Evolutionary conservation across 2,888 invertebrate genomes (phyloP), one percentile per base, ranked within the genome.

Genomic region (Octodonta nipae): DNA sequence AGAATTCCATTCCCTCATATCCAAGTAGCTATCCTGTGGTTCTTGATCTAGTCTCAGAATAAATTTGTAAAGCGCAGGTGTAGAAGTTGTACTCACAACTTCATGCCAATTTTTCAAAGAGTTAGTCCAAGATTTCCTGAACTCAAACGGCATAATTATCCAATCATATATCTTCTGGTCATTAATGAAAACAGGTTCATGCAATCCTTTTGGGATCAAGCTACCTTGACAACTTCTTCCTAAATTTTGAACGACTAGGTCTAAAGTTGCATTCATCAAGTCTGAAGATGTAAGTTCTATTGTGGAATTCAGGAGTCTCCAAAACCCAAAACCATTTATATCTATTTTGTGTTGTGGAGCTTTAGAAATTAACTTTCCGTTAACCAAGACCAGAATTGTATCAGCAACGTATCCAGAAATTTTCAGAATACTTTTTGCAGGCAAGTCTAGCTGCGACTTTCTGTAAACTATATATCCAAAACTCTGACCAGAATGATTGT

Each of bases 241-340:
- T 64, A 82, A 82, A 55, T 82, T 87, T 61, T 88, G 89, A 2
- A 66, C 63, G 2, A 73, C 43, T 5, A 70, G 35, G 34, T 63
- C 61, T 13, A 69, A 34, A 26, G 53, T 55, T 2, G 55, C 53
- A 4, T 52, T 48, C 20, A 45, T 13, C 40, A 43, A 7, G 34
- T 26, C 5, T 28, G 31, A 25, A 2, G 43, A 38, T 7, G 15
- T 30, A 12, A 38, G 12, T 3, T 39, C 36, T 14, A 57, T 47
- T 3, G 50, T 45, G 3, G 48, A 44, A 41, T 61, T 45, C 34
- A 45, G 37, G n/a, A 39, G 13, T 33, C 43, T 47, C 64, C 64
- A 65, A 43, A 55, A 64, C 6, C 65, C 66, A 42, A 66, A 65
- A n/a, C 44, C 46, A 16, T 50, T 37, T 5, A 63, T 34, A 37